Percentiles rank a stretch among this genome's conserved stretches.
phyloP scores from a whole-genome alignment of 2,113 vertebrate genomes.

The Ictalurus furcatus region DNA sequence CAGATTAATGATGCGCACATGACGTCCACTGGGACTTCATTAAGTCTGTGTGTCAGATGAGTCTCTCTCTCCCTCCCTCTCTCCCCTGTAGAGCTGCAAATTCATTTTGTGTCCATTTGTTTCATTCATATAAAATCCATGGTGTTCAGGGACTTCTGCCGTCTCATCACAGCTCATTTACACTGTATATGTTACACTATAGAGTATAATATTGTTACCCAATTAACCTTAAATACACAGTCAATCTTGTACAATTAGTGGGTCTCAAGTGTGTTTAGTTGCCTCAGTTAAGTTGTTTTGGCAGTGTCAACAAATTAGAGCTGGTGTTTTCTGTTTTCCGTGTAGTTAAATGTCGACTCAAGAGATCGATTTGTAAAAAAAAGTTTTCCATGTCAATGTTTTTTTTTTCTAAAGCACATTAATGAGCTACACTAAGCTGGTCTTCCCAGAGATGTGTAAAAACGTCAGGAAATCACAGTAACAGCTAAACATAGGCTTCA shows the following conservation, averaged over 20 bases:
- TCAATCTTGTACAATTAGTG: conserved; percentile 6
- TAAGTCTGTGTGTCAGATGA: conserved; percentile 40
- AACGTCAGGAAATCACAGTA: no score
- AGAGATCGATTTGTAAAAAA: conserved; percentile 19
- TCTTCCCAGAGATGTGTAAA: background rate
- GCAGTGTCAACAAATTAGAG: conserved; percentile 42
- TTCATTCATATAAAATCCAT: conserved; percentile 32
- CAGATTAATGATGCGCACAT: background rate
- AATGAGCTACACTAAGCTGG: background rate
- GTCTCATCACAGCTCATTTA: conserved; percentile 19
- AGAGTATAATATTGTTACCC: background rate
- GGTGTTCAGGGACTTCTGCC: conserved; percentile 15
- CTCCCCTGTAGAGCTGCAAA: conserved; percentile 15
- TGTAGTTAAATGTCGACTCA: conserved; percentile 25
- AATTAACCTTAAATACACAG: conserved; percentile 17
- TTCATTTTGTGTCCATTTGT: conserved; percentile 35
- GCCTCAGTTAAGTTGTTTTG: conserved; percentile 2
- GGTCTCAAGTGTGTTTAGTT: conserved; percentile 8
- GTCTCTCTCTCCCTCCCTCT: conserved; percentile 14
- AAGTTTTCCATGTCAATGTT: background rate
- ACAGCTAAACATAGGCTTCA: no score
- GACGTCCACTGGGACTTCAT: conserved; percentile 49
- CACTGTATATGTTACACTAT: background rate
- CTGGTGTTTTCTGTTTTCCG: background rate
- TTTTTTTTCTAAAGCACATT: background rate